phyloP scores from a whole-genome alignment of 2,797 vertebrate genomes.

The Tapirus indicus region DNA sequence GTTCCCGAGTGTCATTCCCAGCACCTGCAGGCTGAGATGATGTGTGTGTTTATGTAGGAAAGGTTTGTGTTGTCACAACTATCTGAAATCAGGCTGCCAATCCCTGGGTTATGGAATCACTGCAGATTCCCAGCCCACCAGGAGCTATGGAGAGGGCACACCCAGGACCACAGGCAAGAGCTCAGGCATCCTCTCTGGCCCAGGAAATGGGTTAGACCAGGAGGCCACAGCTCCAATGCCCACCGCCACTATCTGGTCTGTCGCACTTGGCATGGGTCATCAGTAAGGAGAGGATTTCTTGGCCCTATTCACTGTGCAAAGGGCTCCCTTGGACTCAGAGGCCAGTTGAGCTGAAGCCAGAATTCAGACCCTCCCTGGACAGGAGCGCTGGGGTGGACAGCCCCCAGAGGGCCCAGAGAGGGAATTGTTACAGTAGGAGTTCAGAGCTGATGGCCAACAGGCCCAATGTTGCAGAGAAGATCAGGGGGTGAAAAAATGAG shows the following conservation, averaged over 20 bases:
- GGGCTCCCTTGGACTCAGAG: too few relatives aligned
- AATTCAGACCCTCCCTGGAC: not conserved
- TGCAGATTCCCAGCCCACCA: not conserved
- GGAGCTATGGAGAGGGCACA: not conserved
- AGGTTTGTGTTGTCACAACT: not conserved
- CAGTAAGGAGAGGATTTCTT: not conserved
- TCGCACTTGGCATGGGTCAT: accelerated
- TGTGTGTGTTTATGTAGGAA: accelerated
- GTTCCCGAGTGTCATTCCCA: not conserved
- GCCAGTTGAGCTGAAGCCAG: not conserved
- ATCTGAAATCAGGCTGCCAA: too few relatives aligned
- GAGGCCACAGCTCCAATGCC: too few relatives aligned
- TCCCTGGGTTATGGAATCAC: accelerated
- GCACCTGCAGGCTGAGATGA: not conserved
- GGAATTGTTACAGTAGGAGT: not conserved
- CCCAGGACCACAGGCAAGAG: accelerated
- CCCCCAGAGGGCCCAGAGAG: not conserved
- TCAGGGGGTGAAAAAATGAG: not conserved
- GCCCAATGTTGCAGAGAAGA: not conserved
- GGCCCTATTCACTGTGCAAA: not conserved
- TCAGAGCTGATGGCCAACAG: not conserved
- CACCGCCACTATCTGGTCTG: too few relatives aligned
- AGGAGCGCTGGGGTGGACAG: not conserved
- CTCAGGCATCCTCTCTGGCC: accelerated
- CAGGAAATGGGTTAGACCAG: not conserved